Percentiles rank a stretch among this genome's conserved stretches.
phyloP scores from a whole-genome alignment of 2,888 invertebrate genomes.

The Pantelozetes paolii region DNA sequence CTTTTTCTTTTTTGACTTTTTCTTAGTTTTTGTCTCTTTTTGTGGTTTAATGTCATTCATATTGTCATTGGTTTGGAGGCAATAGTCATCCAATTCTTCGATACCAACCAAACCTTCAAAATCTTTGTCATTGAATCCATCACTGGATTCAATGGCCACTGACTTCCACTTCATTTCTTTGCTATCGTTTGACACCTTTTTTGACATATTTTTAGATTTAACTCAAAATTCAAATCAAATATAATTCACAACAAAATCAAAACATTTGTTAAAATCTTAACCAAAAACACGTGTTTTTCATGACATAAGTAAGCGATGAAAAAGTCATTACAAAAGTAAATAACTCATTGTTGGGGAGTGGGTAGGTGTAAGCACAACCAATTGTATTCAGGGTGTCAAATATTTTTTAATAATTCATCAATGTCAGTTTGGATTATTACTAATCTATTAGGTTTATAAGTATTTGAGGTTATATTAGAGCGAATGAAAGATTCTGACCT shows the following conservation, averaged over 20 bases:
- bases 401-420: no score
- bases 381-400: no score
- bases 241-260: neutral
- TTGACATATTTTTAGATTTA: neutral
- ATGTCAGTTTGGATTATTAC: no score
- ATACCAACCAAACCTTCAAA: slow-evolving; percentile 69
- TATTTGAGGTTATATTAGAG: no score
- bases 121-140: slow-evolving; percentile 48
- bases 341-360: no score
- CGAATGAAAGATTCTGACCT: no score
- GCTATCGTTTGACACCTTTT: neutral
- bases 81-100: slow-evolving; percentile 61
- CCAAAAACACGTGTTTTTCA: neutral
- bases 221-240: neutral
- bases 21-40: slow-evolving; percentile 47
- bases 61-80: neutral
- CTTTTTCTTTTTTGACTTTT: slow-evolving; percentile 38
- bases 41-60: slow-evolving; percentile 11
- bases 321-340: no score
- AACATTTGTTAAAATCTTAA: neutral
- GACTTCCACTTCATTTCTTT: slow-evolving; percentile 41
- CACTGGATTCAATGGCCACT: slow-evolving; percentile 32
- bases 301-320: neutral
- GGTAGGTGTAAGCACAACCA: no score
- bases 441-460: no score